phyloP scores from a whole-genome alignment of 2,797 vertebrate genomes.

The Coluber constrictor region DNA sequence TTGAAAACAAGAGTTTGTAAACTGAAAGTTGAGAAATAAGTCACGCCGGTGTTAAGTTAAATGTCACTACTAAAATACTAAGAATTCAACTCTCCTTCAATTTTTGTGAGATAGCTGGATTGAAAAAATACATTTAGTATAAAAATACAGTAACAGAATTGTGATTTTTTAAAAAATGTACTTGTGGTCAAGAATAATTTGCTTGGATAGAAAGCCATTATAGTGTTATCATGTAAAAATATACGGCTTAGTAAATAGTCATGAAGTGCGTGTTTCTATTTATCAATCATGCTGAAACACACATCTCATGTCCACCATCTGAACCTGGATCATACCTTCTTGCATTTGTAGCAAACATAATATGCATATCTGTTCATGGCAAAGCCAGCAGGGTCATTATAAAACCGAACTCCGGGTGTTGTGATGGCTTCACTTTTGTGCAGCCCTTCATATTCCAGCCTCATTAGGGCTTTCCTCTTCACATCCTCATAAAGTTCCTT shows the following conservation, averaged over 20 bases:
- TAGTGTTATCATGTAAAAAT: not conserved
- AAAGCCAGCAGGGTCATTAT: slow-evolving; percentile 96
- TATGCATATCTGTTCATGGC: slow-evolving; percentile 99
- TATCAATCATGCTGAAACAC: not conserved
- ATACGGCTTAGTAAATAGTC: no score
- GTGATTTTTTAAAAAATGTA: not conserved
- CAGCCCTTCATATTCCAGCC: slow-evolving; percentile 94
- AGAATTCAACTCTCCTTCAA: not conserved
- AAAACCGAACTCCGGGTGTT: slow-evolving; percentile 95
- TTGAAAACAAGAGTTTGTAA: not conserved
- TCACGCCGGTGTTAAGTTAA: no score
- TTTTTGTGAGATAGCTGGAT: not conserved
- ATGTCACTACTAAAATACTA: not conserved
- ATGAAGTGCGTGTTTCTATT: not conserved
- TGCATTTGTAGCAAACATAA: slow-evolving; percentile 99
- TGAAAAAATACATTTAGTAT: not conserved
- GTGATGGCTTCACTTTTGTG: slow-evolving; percentile 99
- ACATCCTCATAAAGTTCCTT: slow-evolving; percentile 98
- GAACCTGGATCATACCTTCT: slow-evolving; percentile 81
- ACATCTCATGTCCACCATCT: not conserved
- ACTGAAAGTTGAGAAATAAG: not conserved
- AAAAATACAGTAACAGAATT: not conserved
- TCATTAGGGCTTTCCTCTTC: slow-evolving; percentile 95
- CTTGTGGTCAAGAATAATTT: not conserved
- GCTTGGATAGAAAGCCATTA: not conserved